These are phyloP conservation scores for Potorous gilbertii DNA, from an alignment of 2,797 vertebrate genomes.

Conservation along the genomic window DNA sequence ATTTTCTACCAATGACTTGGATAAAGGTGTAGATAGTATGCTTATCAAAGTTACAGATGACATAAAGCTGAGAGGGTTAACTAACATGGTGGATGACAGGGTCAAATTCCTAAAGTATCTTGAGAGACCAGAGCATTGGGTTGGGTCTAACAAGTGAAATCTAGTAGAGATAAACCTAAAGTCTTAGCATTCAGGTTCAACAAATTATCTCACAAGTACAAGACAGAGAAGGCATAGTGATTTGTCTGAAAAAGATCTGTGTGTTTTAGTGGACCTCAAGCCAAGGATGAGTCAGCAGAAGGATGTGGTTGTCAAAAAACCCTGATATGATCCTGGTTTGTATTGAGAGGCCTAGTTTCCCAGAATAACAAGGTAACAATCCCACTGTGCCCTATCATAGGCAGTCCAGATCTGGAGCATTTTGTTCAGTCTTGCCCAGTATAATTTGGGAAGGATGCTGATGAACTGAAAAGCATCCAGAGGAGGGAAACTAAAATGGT, in stretches of 20 bases:
- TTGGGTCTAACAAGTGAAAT: background rate
- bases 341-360: background rate
- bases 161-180: background rate
- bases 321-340: background rate
- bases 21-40: background rate
- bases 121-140: background rate
- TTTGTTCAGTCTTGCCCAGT: background rate
- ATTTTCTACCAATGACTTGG: background rate
- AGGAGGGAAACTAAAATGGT: background rate
- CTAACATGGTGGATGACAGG: background rate
- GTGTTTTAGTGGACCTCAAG: background rate
- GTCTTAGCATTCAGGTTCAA: background rate
- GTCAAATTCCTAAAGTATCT: background rate
- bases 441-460: background rate
- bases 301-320: background rate
- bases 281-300: background rate
- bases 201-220: background rate
- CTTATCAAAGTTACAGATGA: background rate
- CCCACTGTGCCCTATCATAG: background rate
- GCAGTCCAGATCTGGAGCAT: background rate
- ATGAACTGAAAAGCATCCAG: background rate
- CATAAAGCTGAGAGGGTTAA: background rate
- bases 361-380: background rate
- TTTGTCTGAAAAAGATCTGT: background rate
- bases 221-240: background rate